Base-by-base conservation (phyloP, 2,113 vertebrate genomes). In the Takifugu flavidus region DNA sequence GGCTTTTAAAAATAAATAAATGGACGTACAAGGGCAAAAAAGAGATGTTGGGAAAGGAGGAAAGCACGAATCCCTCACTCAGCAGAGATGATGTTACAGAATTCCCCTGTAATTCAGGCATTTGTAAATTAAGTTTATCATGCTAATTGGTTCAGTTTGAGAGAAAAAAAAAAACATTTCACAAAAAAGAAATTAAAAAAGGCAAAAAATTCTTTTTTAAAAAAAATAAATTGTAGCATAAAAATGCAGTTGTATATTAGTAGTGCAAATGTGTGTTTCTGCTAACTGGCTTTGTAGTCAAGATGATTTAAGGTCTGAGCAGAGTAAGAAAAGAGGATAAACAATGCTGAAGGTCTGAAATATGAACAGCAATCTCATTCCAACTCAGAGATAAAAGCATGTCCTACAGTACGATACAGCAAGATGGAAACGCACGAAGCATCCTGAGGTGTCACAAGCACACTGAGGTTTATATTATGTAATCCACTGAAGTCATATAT, bases 31-130 rank as follows among this genome's bases (percentile, higher is more conserved):
- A 28, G 58, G 46, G 26, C 6, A 31, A 49, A 62, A 31, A 74
- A 15, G 45, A 47, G 28, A 57, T 26, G 31, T 68, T 70, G 74
- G 61, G 58, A 78, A 57, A 27, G 69, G 55, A 78, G 13, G 53
- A 50, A 70, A 72, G 31, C 5, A n/a, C 3, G 29, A 59, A 68
- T 66, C 31, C 28, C 46, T 74, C 54, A 53, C 29, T 25, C 26
- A 67, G 59, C 56, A 49, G 54, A 51, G 45, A 46, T 53, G 14
- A 28, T 26, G 20, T 59, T 74, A 25, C 20, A 14, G 12, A 34
- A 15, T 25, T 67, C 5, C 13, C 42, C 43, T 11, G 34, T 3
- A 4, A 27, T 12, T 15, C 0, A 1, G 27, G 14, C 25, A 25
- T 65, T 51, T 56, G 47, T 25, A 28, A 6, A 60, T n/a, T 6